Evolutionary conservation across 2,113 vertebrate species (phyloP), one percentile per base, ranked within the genome.

Genomic region (Labeo catla): DNA sequence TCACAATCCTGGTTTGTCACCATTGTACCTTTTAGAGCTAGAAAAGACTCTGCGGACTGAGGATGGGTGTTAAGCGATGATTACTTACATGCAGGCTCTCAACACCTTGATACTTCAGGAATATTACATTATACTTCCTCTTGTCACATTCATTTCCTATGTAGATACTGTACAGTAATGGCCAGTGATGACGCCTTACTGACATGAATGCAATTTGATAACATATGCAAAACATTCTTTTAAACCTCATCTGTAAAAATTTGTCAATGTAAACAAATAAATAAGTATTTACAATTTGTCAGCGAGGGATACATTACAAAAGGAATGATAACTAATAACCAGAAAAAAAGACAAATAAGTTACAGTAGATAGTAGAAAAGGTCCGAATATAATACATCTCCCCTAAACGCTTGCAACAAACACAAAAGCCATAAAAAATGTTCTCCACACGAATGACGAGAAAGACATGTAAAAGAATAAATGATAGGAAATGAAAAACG

Each of bases 281-380:
- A 98, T 98, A 96, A 95, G 89, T 97, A 98, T 97, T 96, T 98
- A 99, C 97, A 98, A 91, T 95, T 57, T 93, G 94, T 94, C 94
- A 93, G 93, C 89, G 95, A 94, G 95, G 96, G 93, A 93, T 93
- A 93, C 52, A 84, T 73, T 78, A 90, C 91, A 93, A 91, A 88
- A 93, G 87, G 87, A 70, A 82, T 87, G 90, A 86, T 87, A 88
- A 87, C 86, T 89, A 89, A 91, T 85, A 89, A 63, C 34, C 28
- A 84, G 80, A 81, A 85, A 72, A 74, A 90, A 94, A 93, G 87
- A 94, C 94, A 96, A 96, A 96, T 96, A 96, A 97, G 94, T 96
- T 97, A 96, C 95, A 96, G 90, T 92, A 92, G 92, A 95, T 52
- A 94, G 93, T 93, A 95, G 94, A 95, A 95, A 95, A 79, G 52